Evolutionary conservation across 1,140 invertebrate genomes (phyloP).

Genomic region (Mycetomoellerius zeteki): DNA sequence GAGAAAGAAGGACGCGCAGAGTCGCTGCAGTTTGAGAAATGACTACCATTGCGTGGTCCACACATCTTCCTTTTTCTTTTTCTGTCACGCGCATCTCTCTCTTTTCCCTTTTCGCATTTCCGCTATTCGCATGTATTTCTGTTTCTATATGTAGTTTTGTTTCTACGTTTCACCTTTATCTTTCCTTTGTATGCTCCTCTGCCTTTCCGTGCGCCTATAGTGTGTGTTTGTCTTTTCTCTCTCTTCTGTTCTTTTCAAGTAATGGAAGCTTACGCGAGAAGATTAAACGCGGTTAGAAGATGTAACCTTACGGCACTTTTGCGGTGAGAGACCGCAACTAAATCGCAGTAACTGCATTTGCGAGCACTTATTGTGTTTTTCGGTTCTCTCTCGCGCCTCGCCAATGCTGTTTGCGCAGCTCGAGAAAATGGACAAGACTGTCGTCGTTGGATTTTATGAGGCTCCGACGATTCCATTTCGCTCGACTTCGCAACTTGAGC

Average conservation of each 20-base stretch:
- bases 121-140: constrained; percentile 6
- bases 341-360: constrained; percentile 67
- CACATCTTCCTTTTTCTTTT: constrained; percentile 45
- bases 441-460: constrained; percentile 28
- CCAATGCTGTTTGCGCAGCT: constrained; percentile 23
- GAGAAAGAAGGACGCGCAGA: neutral
- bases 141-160: constrained; percentile 35
- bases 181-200: constrained; percentile 32
- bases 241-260: constrained; percentile 21
- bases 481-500: neutral
- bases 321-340: constrained; percentile 56
- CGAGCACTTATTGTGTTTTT: constrained; percentile 66
- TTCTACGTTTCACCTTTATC: constrained; percentile 19
- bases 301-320: constrained; percentile 43
- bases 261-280: constrained; percentile 54
- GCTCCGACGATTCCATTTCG: constrained; percentile 9
- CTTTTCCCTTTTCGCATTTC: constrained; percentile 30
- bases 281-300: constrained; percentile 10
- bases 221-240: constrained; percentile 22
- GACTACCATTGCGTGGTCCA: constrained; percentile 59
- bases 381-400: constrained; percentile 22
- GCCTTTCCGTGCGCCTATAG: constrained; percentile 5
- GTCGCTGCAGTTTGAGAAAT: constrained; percentile 70
- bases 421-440: constrained; percentile 39
- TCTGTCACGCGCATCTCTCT: neutral